Evolutionary conservation across 2,797 vertebrate genomes (phyloP).

Genomic region (Sebastiscus tertius): DNA sequence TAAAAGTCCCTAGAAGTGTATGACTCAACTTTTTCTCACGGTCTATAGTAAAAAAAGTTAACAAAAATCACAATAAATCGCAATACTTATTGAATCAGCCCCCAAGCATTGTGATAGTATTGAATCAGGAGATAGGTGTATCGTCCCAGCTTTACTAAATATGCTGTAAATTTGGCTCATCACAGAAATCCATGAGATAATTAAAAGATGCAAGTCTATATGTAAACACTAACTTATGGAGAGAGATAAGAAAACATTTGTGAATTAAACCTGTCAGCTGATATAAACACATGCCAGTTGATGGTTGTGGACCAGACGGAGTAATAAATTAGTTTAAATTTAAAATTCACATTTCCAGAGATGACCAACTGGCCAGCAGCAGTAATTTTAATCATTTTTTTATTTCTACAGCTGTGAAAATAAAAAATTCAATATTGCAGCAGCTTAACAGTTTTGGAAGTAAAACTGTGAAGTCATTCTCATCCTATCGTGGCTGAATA

Average conservation of each 20-base stretch:
- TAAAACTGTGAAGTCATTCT: conserved; percentile 20
- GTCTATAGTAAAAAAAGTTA: too few species aligned
- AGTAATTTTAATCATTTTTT: conserved; percentile 25
- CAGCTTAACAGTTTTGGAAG: conserved; percentile 21
- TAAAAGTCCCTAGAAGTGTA: too few species aligned
- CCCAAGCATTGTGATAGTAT: too few species aligned
- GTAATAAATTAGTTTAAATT: conserved; percentile 10
- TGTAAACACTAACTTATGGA: not conserved
- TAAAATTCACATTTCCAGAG: not conserved
- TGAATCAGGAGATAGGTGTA: too few species aligned
- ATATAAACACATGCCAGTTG: not conserved
- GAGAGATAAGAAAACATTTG: not conserved
- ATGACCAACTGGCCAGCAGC: not conserved
- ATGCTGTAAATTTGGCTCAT: conserved; percentile 7
- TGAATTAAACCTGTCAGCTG: conserved; percentile 21
- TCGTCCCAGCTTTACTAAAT: too few species aligned
- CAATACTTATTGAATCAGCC: too few species aligned
- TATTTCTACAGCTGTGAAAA: conserved; percentile 27
- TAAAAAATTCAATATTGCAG: conserved; percentile 24
- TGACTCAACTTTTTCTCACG: too few species aligned
- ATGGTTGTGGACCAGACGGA: not conserved
- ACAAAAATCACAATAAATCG: too few species aligned
- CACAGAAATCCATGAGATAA: conserved; percentile 38
- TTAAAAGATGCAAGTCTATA: conserved; percentile 50
- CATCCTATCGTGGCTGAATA: conserved; percentile 9